phyloP scores from a whole-genome alignment of 2,797 vertebrate genomes.

The Oreonectes daqikongensis region DNA sequence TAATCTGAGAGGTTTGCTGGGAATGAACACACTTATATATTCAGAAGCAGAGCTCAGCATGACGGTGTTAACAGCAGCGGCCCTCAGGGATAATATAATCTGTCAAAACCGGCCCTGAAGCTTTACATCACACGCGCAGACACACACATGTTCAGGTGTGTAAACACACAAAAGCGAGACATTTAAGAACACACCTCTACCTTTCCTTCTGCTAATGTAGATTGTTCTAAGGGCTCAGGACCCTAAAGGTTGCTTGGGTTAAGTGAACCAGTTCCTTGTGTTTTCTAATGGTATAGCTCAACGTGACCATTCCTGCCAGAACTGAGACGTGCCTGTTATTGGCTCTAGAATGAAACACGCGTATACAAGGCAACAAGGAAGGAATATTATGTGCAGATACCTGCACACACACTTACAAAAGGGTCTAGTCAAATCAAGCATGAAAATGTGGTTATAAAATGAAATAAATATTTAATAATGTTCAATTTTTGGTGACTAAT shows the following conservation, averaged over 20 bases:
- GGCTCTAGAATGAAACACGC: slow-evolving; percentile 10
- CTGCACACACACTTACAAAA: slow-evolving; percentile 40
- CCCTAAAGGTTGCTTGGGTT: slow-evolving; percentile 50
- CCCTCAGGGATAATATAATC: slow-evolving; percentile 45
- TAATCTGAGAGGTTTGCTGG: slow-evolving; percentile 34
- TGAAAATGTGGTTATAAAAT: too few relatives aligned
- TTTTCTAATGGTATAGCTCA: slow-evolving; percentile 29
- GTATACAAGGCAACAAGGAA: slow-evolving; percentile 33
- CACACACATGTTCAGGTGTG: slow-evolving; percentile 34
- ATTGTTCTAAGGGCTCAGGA: slow-evolving; percentile 64
- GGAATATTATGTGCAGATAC: slow-evolving; percentile 49
- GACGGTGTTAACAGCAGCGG: slow-evolving; percentile 19
- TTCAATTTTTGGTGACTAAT: too few relatives aligned
- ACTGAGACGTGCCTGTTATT: slow-evolving; percentile 14
- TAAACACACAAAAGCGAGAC: background rate
- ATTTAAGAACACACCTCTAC: background rate
- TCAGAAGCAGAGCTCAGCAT: slow-evolving; percentile 33
- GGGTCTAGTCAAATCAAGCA: background rate
- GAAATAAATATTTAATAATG: too few relatives aligned
- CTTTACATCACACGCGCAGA: slow-evolving; percentile 48
- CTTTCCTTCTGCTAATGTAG: slow-evolving; percentile 20
- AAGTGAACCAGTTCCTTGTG: slow-evolving; percentile 54
- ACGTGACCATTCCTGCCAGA: slow-evolving; percentile 20
- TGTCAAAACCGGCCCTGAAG: slow-evolving; percentile 31
- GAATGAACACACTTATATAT: slow-evolving; percentile 48